Conservation (phyloP, 2,797 vertebrate species). For the Lutjanus campechanus region DNA sequence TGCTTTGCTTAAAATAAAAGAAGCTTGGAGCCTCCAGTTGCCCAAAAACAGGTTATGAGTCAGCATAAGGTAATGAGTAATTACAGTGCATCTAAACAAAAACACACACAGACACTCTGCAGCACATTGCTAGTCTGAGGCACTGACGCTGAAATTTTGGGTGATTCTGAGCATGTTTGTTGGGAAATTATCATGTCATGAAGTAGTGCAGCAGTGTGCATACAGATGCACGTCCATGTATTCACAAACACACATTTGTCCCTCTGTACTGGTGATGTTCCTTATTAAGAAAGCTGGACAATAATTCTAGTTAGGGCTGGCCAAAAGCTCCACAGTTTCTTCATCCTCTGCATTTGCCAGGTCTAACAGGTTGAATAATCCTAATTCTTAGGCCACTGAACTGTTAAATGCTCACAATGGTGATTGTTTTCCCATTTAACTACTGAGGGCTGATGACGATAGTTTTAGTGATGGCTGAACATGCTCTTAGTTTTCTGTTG, state of each 20-base stretch:
- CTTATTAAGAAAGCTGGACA: background rate
- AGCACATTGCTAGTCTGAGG: background rate
- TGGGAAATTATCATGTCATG: background rate
- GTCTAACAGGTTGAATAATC: too few relatives aligned
- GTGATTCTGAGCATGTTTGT: conserved; percentile 6
- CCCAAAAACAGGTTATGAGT: conserved; percentile 48
- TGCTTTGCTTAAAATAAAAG: conserved; percentile 26
- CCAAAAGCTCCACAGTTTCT: conserved; percentile 1
- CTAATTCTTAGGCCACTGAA: too few relatives aligned
- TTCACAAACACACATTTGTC: background rate
- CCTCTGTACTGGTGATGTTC: background rate
- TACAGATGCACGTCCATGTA: background rate
- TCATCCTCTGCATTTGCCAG: too few relatives aligned
- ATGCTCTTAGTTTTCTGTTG: too few relatives aligned
- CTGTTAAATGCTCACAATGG: too few relatives aligned
- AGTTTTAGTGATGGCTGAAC: too few relatives aligned
- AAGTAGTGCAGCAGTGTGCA: background rate
- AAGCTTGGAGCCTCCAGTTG: conserved; percentile 4
- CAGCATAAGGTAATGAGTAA: conserved; percentile 43
- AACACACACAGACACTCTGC: conserved; percentile 7
- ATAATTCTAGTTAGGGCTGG: background rate
- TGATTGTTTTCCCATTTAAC: too few relatives aligned
- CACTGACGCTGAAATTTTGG: background rate
- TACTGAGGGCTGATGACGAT: too few relatives aligned
- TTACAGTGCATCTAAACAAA: conserved; percentile 41